Evolutionary conservation across 37 sponge, comb jelly and placozoan species (phyloP).

Genomic region (Hormiphora californensis): DNA sequence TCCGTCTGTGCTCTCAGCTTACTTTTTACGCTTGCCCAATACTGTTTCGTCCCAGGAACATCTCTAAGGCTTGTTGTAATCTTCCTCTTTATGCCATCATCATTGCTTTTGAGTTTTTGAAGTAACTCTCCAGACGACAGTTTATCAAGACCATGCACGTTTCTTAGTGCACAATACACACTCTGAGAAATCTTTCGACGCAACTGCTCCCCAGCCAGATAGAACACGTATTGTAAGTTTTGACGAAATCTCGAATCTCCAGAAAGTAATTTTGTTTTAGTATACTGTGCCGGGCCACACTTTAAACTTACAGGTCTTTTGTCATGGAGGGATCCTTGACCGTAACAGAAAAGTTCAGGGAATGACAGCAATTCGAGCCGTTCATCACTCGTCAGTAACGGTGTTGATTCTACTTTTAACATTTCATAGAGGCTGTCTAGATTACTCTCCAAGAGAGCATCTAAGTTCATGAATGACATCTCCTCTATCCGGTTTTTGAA

Average conservation of each 20-base stretch:
- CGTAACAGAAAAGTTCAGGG: no score
- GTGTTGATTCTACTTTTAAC: not conserved
- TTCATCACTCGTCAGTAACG: no score
- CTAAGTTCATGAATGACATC: no score
- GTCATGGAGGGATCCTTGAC: no score
- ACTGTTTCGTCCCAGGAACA: not conserved
- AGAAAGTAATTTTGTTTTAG: no score
- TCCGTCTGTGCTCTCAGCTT: not conserved
- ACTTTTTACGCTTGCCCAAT: not conserved
- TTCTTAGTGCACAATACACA: not conserved
- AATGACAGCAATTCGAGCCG: no score
- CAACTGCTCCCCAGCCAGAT: not conserved
- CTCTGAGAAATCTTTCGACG: not conserved
- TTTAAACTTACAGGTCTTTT: no score
- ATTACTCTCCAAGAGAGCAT: no score
- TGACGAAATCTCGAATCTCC: no score
- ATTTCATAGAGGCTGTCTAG: not conserved
- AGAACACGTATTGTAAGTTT: not conserved
- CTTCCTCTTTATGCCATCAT: not conserved
- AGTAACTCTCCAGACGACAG: not conserved
- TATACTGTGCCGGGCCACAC: no score
- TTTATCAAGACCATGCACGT: not conserved
- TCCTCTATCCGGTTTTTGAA: no score
- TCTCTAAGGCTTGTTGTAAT: not conserved
- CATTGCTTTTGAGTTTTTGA: not conserved